Percentiles rank a stretch among this genome's conserved stretches.
These are phyloP conservation scores for Apamea monoglypha DNA, from an alignment of 2,888 invertebrate genomes.

Conservation along the genomic window DNA sequence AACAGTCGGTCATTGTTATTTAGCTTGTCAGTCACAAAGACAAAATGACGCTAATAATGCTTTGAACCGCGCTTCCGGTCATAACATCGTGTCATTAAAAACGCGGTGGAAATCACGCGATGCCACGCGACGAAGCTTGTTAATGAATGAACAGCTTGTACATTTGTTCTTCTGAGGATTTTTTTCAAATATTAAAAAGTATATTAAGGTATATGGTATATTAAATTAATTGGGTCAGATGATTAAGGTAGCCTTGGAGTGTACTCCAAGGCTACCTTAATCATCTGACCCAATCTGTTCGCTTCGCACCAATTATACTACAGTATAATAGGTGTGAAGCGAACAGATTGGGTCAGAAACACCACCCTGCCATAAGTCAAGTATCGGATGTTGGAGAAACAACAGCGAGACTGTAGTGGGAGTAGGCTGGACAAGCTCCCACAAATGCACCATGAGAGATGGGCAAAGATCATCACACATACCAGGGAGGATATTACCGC, in stretches of 20 bases:
- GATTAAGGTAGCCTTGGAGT: not conserved
- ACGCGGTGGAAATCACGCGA: constrained; percentile 30
- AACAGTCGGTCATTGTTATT: constrained; percentile 14
- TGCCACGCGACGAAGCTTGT: not conserved
- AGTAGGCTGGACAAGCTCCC: not conserved
- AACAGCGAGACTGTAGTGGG: no score
- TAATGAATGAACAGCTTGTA: not conserved
- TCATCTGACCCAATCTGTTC: no score
- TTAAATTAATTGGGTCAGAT: no score
- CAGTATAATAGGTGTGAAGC: not conserved
- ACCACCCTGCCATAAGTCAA: not conserved
- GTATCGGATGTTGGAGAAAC: not conserved
- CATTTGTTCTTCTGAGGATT: not conserved
- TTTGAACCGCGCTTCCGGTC: not conserved
- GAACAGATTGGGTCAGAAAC: not conserved
- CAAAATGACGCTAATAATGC: constrained; percentile 27
- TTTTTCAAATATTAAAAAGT: not conserved
- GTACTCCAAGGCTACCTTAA: no score
- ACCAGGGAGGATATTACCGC: not conserved
- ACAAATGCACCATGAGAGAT: not conserved
- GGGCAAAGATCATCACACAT: not conserved
- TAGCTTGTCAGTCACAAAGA: constrained; percentile 21
- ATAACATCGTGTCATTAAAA: constrained; percentile 17
- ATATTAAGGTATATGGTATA: no score
- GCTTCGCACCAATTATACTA: no score